phyloP scores from a whole-genome alignment of 2,797 vertebrate genomes.

The Mus caroli region DNA sequence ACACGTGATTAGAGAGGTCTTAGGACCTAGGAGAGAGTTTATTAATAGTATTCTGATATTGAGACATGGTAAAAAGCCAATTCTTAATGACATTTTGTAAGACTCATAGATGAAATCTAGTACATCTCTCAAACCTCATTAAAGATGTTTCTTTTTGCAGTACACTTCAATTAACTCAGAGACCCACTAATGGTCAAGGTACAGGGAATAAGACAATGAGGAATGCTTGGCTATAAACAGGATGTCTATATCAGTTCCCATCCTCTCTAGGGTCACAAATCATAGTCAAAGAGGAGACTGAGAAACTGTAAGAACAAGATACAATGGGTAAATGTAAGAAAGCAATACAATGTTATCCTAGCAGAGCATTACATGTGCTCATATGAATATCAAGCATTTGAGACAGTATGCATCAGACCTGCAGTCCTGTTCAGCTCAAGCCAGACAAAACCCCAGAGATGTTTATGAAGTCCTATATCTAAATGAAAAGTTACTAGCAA shows the following conservation, averaged over 20 bases:
- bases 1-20: background rate
- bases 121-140: background rate
- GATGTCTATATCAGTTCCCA: background rate
- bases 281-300: background rate
- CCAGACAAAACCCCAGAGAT: background rate
- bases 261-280: background rate
- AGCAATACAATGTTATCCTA: background rate
- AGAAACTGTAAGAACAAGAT: background rate
- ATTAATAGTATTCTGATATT: background rate
- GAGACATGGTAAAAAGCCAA: background rate
- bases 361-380: background rate
- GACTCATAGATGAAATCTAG: background rate
- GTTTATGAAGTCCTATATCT: background rate
- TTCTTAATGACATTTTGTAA: background rate
- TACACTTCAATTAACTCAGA: background rate
- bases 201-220: background rate
- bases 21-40: fast-evolving
- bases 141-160: background rate
- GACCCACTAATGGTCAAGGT: background rate
- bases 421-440: background rate
- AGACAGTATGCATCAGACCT: background rate
- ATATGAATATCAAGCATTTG: background rate
- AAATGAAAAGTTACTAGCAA: background rate
- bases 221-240: background rate
- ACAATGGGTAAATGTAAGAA: background rate